Percentiles rank a stretch among this genome's conserved stretches.
These are phyloP conservation scores for Clarias pachynema DNA, from an alignment of 2,797 vertebrate species.

Conservation along the genomic window DNA sequence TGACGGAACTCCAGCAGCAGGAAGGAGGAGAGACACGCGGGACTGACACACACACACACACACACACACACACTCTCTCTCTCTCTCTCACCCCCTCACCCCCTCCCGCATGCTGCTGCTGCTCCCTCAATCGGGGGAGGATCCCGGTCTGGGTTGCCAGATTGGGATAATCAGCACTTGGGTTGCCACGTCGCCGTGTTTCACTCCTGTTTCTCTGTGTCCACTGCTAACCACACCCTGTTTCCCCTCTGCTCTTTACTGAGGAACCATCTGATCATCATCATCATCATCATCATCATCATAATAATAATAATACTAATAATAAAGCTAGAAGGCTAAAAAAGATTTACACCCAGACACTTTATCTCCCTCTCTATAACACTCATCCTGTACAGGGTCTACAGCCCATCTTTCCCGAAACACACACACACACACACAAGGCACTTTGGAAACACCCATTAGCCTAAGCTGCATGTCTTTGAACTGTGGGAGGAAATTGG, in stretches of 20 bases:
- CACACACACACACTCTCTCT: too few species aligned
- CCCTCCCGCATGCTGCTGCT: too few species aligned
- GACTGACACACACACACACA: too few species aligned
- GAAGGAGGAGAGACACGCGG: not conserved
- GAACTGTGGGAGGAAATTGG: too few species aligned
- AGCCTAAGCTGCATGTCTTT: too few species aligned
- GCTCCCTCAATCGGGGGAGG: not conserved
- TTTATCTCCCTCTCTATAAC: not conserved
- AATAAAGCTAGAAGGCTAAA: not conserved
- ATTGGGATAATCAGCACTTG: accelerated
- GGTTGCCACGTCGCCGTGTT: not conserved
- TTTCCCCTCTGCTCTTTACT: not conserved
- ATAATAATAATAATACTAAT: not conserved
- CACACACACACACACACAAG: too few species aligned
- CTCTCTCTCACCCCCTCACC: accelerated
- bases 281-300: not conserved
- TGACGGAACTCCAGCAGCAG: not conserved
- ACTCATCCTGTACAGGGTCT: too few species aligned
- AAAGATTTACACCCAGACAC: not conserved
- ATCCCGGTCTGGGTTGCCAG: constrained; percentile 17
- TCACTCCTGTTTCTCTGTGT: not conserved
- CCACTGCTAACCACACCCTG: not conserved
- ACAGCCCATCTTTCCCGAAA: too few species aligned
- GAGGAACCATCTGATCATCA: not conserved
- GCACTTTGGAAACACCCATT: too few species aligned